These are phyloP conservation scores for Microcaecilia unicolor DNA, from an alignment of 2,797 vertebrate genomes.

Conservation along the genomic window DNA sequence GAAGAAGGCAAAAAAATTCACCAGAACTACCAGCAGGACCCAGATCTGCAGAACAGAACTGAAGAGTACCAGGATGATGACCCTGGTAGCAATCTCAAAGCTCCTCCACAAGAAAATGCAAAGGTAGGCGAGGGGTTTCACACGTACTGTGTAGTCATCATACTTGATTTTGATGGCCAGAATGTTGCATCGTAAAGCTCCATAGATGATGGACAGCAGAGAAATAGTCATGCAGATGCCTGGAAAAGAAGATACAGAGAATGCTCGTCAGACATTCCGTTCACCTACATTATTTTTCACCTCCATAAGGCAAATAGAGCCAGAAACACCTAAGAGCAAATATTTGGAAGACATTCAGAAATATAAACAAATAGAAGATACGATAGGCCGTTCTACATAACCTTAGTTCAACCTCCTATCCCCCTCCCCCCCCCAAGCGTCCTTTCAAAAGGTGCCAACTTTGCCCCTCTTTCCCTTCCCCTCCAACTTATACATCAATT, in stretches of 20 bases:
- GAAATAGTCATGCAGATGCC: conserved; percentile 86
- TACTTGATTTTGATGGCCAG: conserved; percentile 96
- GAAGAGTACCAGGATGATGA: conserved; percentile 85
- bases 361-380: no score
- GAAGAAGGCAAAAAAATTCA: conserved; percentile 84
- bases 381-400: no score
- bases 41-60: conserved; percentile 86
- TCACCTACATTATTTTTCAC: no score
- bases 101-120: conserved; percentile 92
- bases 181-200: conserved; percentile 93
- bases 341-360: no score
- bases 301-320: no score
- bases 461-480: no score
- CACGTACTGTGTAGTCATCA: conserved; percentile 80
- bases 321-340: no score
- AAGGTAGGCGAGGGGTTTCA: conserved; percentile 78
- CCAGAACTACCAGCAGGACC: conserved; percentile 71
- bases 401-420: no score
- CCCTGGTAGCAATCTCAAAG: conserved; percentile 89
- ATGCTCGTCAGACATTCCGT: no score
- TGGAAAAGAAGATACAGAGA: conserved; percentile 51
- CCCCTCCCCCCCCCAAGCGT: no score
- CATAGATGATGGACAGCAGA: conserved; percentile 90
- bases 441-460: no score
- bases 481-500: no score